Evolutionary conservation across 2,888 invertebrate genomes (phyloP), one percentile per base, ranked within the genome.

Genomic region (Synanthedon formicaeformis): DNA sequence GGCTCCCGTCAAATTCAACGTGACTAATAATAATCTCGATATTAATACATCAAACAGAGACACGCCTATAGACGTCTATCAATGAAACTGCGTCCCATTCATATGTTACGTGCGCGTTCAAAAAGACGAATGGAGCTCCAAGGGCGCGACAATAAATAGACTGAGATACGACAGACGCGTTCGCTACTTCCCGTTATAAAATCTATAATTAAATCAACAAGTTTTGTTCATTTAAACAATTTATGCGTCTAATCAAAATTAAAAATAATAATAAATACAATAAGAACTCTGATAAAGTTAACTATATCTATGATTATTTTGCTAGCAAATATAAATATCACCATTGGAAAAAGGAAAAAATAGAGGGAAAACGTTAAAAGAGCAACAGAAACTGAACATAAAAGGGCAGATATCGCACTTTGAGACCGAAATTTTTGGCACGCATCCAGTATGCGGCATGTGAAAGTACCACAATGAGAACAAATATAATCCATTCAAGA

Each of bases 401-500:
- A 45, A 45, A 45, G 45, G 45, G 45, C 45, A 45, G 45, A 45
- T 45, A 45, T 45, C 45, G 45, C 18, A 49, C 12, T 49, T 49
- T 16, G 49, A 16, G 49, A 49, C 11, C 67, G 69, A 75, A 73
- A 68, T 69, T 71, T 72, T 71, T 84, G 84, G 83, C 82, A 75
- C 59, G 56, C 56, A 62, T 73, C 82, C 81, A 83, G 66, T 62
- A 62, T 61, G 60, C 65, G 64, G 67, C 66, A 71, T 73, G 73
- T 71, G 73, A 78, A 75, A 80, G 73, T 76, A 74, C 69, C 76
- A 72, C 76, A 75, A 73, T 73, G 69, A 65, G 67, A 71, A 71
- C 80, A 69, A 78, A 81, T 84, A 85, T 84, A 84, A 81, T 75
- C 77, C 82, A 81, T 84, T 84, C 77, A 81, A 74, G 75, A 67